Conservation (phyloP, 1,140 invertebrate species). For the Cephus cinctus region DNA sequence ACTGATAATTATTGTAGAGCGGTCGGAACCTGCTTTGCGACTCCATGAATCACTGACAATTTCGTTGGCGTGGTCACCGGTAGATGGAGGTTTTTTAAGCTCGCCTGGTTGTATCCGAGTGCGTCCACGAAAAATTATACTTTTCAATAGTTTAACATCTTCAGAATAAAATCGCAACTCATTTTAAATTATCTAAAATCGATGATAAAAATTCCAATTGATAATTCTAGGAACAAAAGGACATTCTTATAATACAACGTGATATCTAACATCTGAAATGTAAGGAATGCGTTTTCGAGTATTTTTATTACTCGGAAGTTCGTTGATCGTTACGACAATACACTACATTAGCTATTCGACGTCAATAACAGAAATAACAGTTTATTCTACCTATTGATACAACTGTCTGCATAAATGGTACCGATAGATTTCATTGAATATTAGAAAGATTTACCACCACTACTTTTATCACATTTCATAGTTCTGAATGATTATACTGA, state of each 20-base stretch:
- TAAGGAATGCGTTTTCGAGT: too few relatives aligned
- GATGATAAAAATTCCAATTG: neutral
- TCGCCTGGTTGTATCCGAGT: neutral
- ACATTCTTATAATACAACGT: neutral
- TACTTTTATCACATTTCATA: too few relatives aligned
- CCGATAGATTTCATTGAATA: too few relatives aligned
- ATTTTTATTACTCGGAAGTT: too few relatives aligned
- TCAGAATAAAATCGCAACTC: neutral
- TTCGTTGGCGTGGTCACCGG: neutral
- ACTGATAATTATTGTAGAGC: slow-evolving; percentile 1
- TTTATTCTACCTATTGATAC: too few relatives aligned
- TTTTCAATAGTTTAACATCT: neutral
- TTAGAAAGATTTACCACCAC: too few relatives aligned
- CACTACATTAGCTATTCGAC: too few relatives aligned
- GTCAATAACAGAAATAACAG: too few relatives aligned
- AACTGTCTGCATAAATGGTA: too few relatives aligned
- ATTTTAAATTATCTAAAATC: neutral
- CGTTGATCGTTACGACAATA: too few relatives aligned
- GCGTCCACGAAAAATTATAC: neutral
- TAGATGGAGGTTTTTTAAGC: neutral
- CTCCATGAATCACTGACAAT: slow-evolving; percentile 2
- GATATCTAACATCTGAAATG: neutral
- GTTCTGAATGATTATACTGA: neutral
- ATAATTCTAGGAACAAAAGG: neutral
- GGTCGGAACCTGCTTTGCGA: neutral